Evolutionary conservation across 35 echinoderm and acorn worm species (phyloP), one percentile per base, ranked within the genome.

Genomic region (Chiridota heheva): DNA sequence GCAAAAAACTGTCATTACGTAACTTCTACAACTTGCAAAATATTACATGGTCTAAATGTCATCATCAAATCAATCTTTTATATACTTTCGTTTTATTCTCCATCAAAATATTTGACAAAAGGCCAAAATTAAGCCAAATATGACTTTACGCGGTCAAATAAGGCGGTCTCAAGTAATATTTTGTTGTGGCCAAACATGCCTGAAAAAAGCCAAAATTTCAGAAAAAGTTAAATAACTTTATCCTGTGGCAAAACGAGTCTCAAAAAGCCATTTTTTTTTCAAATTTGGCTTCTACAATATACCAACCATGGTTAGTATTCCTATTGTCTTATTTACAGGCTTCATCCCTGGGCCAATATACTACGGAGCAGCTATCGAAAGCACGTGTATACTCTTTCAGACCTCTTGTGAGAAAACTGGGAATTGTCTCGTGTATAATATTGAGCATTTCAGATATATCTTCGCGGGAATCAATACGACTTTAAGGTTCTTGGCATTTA

Each of bases 341-440:
- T 87, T 80, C 13, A 82, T 92, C 36, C 90, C 90, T 5, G 84
- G 66, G 10, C 90, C 90, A 26, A 76, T 92, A 4, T 58, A 82
- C 26, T 92, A 82, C 59, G 90, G 90, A 28, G 61, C 78, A 40
- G 58, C 57, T 3, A 92, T 92, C 41, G 77, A 87, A 31, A 82
- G 67, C 3, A 30, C 90, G 3, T 92, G 90, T 67, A 12, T 87
- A 6, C 42, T 87, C 16, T 87, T 86, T 34, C 84, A 92, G 44
- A 49, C 77, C 8, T 80, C 73, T 0, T 92, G 90, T 51, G 84
- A 60, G 13, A 56, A 62, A 24, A 41, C 67, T 8, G 90, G 90
- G 36, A 80, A 70, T 20, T 92, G 90, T 83, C 42, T 81, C 10
- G 77, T 92, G 3, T 92, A 92, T 66, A 84, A 92, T 26, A 57